phyloP scores from a whole-genome alignment of 2,888 invertebrate species.

The Smittia sp. region DNA sequence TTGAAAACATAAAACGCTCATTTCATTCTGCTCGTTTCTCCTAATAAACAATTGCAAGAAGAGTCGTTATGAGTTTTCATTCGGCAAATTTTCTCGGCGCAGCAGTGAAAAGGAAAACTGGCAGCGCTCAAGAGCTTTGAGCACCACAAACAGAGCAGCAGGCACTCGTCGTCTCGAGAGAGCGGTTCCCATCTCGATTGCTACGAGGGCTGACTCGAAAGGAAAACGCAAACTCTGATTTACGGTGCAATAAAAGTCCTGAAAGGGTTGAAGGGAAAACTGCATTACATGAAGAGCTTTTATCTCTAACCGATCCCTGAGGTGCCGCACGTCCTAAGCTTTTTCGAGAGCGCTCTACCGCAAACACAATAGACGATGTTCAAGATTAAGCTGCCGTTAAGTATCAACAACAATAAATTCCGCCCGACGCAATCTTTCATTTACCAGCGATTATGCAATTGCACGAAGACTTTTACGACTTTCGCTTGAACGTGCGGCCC shows the following conservation, averaged over 20 bases:
- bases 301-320: conserved; percentile 13
- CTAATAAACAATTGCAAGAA: conserved; percentile 24
- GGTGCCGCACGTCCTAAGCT: neutral
- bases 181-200: neutral
- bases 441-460: conserved; percentile 16
- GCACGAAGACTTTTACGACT: conserved; percentile 5
- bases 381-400: neutral
- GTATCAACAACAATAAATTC: conserved; percentile 17
- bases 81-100: neutral
- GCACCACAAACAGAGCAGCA: neutral
- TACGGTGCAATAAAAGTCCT: conserved; percentile 13
- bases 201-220: too few species aligned
- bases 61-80: conserved; percentile 22
- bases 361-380: neutral
- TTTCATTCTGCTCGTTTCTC: neutral
- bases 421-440: neutral
- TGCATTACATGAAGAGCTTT: conserved; percentile 14
- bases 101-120: neutral
- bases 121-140: neutral
- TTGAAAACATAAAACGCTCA: neutral
- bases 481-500: neutral
- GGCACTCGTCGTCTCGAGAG: neutral
- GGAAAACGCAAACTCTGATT: neutral
- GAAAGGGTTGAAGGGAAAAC: neutral
- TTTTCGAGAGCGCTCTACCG: neutral